These are phyloP conservation scores for Tetrax tetrax DNA, from an alignment of 2,113 vertebrate genomes.

Conservation along the genomic window DNA sequence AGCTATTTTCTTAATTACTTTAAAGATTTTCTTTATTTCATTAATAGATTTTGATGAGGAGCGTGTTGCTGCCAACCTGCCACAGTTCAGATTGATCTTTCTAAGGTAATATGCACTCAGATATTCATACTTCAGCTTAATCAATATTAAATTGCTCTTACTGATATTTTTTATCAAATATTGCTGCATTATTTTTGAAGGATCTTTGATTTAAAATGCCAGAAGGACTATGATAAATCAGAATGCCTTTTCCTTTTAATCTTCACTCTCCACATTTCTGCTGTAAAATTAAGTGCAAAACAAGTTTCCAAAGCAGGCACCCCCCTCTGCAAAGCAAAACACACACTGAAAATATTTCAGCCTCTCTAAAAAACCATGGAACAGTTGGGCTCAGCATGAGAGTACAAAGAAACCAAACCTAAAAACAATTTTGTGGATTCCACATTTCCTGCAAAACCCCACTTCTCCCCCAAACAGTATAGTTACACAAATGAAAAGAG, in stretches of 20 bases:
- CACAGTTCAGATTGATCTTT: neutral
- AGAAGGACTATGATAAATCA: neutral
- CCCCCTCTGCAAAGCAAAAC: slow-evolving; percentile 36
- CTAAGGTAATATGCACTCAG: neutral
- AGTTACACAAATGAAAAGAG: slow-evolving; percentile 34
- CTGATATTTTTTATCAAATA: neutral
- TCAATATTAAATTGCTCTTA: neutral
- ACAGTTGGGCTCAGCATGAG: slow-evolving; percentile 28
- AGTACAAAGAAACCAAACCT: slow-evolving; percentile 53
- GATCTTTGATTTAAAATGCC: slow-evolving; percentile 1
- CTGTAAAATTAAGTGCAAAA: slow-evolving; percentile 66
- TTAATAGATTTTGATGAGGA: neutral
- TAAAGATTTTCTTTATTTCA: slow-evolving; percentile 18
- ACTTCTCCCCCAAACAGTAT: neutral
- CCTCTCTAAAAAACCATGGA: neutral
- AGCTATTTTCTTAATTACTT: slow-evolving; percentile 10
- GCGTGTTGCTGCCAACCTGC: neutral
- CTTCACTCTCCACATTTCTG: neutral
- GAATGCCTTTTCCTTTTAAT: neutral
- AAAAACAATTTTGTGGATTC: slow-evolving; percentile 39
- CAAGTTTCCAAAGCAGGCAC: slow-evolving; percentile 73
- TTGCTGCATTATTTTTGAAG: slow-evolving; percentile 10
- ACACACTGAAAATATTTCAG: slow-evolving; percentile 3
- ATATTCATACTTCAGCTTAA: neutral
- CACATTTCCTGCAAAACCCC: neutral